Conservation (phyloP, 2,113 vertebrate genomes). For the Pyxicephalus adspersus region DNA sequence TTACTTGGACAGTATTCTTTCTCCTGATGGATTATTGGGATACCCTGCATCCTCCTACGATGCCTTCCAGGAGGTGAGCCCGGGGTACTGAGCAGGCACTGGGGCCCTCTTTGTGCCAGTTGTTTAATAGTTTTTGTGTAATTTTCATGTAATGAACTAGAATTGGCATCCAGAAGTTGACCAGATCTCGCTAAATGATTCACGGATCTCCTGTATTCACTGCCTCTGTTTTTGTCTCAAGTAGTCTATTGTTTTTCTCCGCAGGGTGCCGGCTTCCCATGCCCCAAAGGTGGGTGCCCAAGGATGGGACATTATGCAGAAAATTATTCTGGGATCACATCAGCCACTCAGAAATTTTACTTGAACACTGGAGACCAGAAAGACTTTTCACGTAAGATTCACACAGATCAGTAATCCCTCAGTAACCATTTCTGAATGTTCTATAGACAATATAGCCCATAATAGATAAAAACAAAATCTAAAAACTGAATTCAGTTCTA, state of each 20-base stretch:
- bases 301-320: conserved; percentile 83
- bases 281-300: conserved; percentile 73
- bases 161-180: too few species aligned
- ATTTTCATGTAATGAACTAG: too few species aligned
- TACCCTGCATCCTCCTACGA: conserved; percentile 72
- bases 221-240: not conserved
- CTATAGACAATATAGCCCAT: too few species aligned
- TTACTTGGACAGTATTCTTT: conserved; percentile 79
- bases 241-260: not conserved
- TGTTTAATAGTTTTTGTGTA: too few species aligned
- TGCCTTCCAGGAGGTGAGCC: conserved; percentile 62
- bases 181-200: too few species aligned
- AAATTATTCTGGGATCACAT: conserved; percentile 62
- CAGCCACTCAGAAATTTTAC: conserved; percentile 70
- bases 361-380: conserved; percentile 76
- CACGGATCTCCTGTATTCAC: too few species aligned
- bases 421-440: too few species aligned
- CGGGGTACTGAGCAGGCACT: conserved; percentile 35
- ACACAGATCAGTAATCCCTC: not conserved
- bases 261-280: conserved; percentile 80
- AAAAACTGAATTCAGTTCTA: too few species aligned
- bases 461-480: too few species aligned
- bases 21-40: conserved; percentile 76
- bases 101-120: conserved; percentile 48
- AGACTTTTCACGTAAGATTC: conserved; percentile 79